Conservation (phyloP, 1,140 invertebrate genomes). For the Eumeta japonica region DNA sequence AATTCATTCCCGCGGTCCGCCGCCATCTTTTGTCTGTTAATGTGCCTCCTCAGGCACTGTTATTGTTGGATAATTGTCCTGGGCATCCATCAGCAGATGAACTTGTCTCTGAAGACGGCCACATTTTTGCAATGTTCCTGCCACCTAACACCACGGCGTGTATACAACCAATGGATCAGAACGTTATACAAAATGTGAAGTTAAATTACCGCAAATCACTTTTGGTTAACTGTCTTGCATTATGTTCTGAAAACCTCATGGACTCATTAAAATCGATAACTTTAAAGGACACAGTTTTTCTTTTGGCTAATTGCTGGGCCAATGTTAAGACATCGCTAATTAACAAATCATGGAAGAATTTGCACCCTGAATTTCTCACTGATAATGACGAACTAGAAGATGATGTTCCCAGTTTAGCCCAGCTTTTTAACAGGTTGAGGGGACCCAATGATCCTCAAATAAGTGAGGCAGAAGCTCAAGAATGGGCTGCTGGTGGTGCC, state of each 20-base stretch:
- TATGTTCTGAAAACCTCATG: conserved; percentile 13
- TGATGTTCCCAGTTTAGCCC: not conserved
- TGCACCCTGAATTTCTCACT: not conserved
- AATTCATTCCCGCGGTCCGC: conserved; percentile 32
- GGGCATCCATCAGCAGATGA: conserved; percentile 14
- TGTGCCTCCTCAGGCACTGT: conserved; percentile 17
- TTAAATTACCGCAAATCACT: too few relatives aligned
- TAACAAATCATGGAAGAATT: not conserved
- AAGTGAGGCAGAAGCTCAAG: not conserved
- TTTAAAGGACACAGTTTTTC: not conserved
- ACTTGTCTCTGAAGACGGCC: conserved; percentile 16
- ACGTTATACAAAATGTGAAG: conserved; percentile 22
- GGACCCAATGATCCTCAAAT: not conserved
- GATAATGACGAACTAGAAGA: not conserved
- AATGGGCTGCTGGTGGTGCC: not conserved
- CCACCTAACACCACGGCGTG: conserved; percentile 46
- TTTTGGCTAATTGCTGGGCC: not conserved
- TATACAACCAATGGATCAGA: conserved; percentile 53
- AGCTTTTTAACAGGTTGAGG: not conserved
- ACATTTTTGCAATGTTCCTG: conserved; percentile 41
- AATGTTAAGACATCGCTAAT: not conserved
- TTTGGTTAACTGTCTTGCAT: conserved; percentile 26
- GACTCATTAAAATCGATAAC: conserved; percentile 4
- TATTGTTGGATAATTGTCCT: conserved; percentile 21
- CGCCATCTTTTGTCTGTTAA: too few relatives aligned